These are phyloP conservation scores for Acanthosepion lycidas DNA, from an alignment of 2,888 invertebrate species.

Conservation along the genomic window DNA sequence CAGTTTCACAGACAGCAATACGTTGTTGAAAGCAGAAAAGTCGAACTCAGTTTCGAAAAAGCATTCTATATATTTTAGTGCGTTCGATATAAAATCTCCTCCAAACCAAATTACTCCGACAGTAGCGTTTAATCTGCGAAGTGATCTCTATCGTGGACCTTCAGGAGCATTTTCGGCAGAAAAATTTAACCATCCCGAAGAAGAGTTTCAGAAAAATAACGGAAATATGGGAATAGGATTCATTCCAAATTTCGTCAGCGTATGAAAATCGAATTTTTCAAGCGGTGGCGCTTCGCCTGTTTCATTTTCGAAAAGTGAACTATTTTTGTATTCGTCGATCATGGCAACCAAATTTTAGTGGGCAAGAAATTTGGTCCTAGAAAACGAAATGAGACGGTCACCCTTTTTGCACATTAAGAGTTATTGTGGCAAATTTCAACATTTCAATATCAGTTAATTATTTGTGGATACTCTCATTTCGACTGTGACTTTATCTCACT, in stretches of 20 bases:
- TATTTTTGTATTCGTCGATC: no score
- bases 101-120: slow-evolving; percentile 68
- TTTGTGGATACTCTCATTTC: neutral
- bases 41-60: slow-evolving; percentile 43
- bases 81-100: slow-evolving; percentile 67
- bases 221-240: neutral
- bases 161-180: neutral
- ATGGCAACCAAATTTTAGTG: neutral
- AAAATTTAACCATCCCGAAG: neutral
- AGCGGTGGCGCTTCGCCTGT: no score
- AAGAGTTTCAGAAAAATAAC: neutral
- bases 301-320: no score
- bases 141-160: neutral
- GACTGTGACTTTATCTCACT: neutral
- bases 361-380: neutral
- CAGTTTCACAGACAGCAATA: neutral
- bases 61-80: slow-evolving; percentile 56
- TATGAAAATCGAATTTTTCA: neutral
- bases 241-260: neutral
- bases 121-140: slow-evolving; percentile 53
- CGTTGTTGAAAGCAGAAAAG: neutral
- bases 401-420: neutral
- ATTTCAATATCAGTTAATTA: neutral
- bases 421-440: neutral
- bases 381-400: neutral